A percentile compares a stretch with the other conserved stretches of the same genome.
These are phyloP conservation scores for Herpetotheres cachinnans DNA, from an alignment of 2,113 vertebrate species.

Conservation along the genomic window DNA sequence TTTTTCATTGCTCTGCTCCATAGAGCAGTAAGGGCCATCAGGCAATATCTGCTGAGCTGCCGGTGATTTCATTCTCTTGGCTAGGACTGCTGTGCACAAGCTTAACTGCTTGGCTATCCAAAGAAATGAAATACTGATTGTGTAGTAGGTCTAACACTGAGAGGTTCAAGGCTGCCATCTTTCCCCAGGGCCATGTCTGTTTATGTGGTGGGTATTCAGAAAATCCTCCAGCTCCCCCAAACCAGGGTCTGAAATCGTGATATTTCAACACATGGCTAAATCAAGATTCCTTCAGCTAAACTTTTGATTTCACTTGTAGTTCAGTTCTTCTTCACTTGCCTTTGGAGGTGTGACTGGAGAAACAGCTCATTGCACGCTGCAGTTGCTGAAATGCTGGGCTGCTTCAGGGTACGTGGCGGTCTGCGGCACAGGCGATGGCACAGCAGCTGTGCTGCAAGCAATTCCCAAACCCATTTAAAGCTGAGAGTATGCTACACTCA, in stretches of 20 bases:
- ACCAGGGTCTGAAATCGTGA: not conserved
- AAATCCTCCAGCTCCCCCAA: not conserved
- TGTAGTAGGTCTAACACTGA: not conserved
- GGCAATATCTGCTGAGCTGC: not conserved
- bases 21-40: not conserved
- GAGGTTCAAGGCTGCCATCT: not conserved
- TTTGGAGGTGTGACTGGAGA: not conserved
- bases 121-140: not conserved
- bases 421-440: accelerated
- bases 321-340: not conserved
- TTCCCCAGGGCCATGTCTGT: not conserved
- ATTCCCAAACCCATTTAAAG: not conserved
- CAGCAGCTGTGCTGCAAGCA: not conserved
- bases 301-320: not conserved
- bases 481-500: not conserved
- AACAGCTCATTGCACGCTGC: not conserved
- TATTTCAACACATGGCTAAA: not conserved
- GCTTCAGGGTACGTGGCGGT: not conserved
- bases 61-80: not conserved
- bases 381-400: not conserved
- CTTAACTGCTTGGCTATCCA: not conserved
- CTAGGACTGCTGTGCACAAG: not conserved
- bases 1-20: not conserved
- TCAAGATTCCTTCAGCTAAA: not conserved
- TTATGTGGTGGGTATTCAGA: not conserved